Base-by-base conservation (phyloP, 2,888 invertebrate genomes). In the Drosophila ochracea region DNA sequence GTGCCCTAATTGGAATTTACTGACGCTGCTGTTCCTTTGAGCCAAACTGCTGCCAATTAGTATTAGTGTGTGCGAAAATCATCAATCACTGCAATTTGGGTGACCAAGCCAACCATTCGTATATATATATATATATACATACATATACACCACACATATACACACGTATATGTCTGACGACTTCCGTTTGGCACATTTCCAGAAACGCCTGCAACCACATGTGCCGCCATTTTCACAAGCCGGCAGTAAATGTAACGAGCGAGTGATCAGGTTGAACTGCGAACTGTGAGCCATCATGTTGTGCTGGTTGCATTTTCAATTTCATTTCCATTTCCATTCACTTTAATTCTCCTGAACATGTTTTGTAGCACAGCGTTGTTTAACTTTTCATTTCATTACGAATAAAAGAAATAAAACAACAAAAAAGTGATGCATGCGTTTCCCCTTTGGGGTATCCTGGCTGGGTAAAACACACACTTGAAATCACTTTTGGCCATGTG, bases 311-410 rank as follows among this genome's bases (percentile, higher is more conserved):
- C 31, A 57, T 55, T 70, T 66, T 33, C 62, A 43, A 52, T 57
- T 64, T 13, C 47, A 78, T 64, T 74, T 71, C 30, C 65, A 76
- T 62, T 59, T 65, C 54, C 81, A 82, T 70, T 82, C 60, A 62
- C 77, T 69, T 75, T 70, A 72, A 84, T 86, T 86, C 68, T 47
- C 63, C 35, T 73, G 73, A 49, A 66, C 31, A 73, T 74, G 70
- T 59, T 68, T 50, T 62, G 39, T 54, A 57, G 60, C n/a, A 59
- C 65, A 67, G 41, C 61, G 60, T 66, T 82, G 69, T 74, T 77
- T 76, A 71, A 77, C 77, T 89, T 89, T 84, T 87, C 71, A 89
- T 84, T 87, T 87, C 80, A 87, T 87, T 86, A 79, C 47, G 16
- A 47, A 47, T 47, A 60, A 70, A 79, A 58, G 47, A 43, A 41